Percentiles rank a stretch among this genome's conserved stretches.
These are phyloP conservation scores for Drosophila ficusphila DNA, from an alignment of 1,140 invertebrate species.

Conservation along the genomic window DNA sequence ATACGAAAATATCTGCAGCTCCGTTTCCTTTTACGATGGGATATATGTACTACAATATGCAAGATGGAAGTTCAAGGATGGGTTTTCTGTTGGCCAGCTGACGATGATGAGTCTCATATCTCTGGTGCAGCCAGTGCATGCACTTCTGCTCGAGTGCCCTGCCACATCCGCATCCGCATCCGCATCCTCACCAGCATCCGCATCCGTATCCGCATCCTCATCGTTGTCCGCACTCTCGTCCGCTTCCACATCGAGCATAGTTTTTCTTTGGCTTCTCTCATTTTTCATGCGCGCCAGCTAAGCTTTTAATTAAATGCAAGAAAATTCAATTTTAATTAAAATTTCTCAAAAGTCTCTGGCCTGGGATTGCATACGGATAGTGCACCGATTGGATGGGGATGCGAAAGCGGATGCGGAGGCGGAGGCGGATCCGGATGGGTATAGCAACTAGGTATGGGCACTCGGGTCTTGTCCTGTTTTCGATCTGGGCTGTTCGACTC, in stretches of 20 bases:
- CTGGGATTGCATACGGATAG: constrained; percentile 58
- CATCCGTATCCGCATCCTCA: constrained; percentile 15
- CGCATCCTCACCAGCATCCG: constrained; percentile 12
- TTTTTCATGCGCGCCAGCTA: constrained; percentile 60
- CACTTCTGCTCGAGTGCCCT: constrained; percentile 73
- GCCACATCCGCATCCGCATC: constrained; percentile 22
- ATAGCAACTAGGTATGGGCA: constrained; percentile 14
- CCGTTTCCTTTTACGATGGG: constrained; percentile 4
- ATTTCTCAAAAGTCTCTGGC: constrained; percentile 73
- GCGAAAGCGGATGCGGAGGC: constrained; percentile 4
- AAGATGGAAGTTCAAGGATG: neutral
- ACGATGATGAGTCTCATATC: constrained; percentile 74
- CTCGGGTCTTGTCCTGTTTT: constrained; percentile 30
- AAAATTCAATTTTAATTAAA: constrained; percentile 83
- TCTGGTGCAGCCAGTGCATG: constrained; percentile 61
- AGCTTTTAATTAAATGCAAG: constrained; percentile 82
- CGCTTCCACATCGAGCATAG: constrained; percentile 47
- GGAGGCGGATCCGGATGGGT: constrained; percentile 15
- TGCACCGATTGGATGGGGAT: constrained; percentile 22
- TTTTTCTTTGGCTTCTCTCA: constrained; percentile 61
- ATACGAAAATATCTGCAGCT: constrained; percentile 55
- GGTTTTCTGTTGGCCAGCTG: constrained; percentile 24
- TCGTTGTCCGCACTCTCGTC: constrained; percentile 4
- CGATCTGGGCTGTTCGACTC: constrained; percentile 39
- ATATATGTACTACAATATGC: too few relatives aligned